phyloP scores from a whole-genome alignment of 1,140 invertebrate genomes.

The Diuraphis noxia region DNA sequence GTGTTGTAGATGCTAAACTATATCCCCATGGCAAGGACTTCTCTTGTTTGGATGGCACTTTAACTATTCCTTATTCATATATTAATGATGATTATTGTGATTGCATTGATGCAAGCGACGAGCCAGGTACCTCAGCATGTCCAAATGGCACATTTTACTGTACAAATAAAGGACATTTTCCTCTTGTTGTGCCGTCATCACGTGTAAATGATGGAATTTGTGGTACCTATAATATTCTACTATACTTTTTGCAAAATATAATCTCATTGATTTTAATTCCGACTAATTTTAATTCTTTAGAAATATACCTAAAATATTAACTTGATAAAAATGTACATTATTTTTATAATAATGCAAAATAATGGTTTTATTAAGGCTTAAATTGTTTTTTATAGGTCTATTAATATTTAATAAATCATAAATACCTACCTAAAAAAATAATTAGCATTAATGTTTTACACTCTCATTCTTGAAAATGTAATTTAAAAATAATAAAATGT shows the following conservation, averaged over 20 bases:
- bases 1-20: constrained; percentile 62
- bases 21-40: constrained; percentile 79
- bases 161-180: constrained; percentile 81
- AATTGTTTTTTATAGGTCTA: neutral
- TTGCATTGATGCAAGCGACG: constrained; percentile 90
- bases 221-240: constrained; percentile 62
- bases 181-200: constrained; percentile 81
- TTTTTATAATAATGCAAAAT: too few relatives aligned
- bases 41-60: constrained; percentile 85
- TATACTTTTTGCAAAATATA: neutral
- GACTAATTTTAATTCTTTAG: too few relatives aligned
- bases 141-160: constrained; percentile 87
- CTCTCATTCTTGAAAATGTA: too few relatives aligned
- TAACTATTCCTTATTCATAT: constrained; percentile 78
- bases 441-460: neutral
- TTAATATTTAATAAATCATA: neutral
- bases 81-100: constrained; percentile 99
- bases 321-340: too few relatives aligned
- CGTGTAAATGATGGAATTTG: constrained; percentile 96
- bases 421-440: neutral
- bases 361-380: too few relatives aligned
- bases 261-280: too few relatives aligned
- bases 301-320: too few relatives aligned
- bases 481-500: too few relatives aligned
- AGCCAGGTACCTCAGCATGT: constrained; percentile 94